Evolutionary conservation across 2,888 invertebrate genomes (phyloP).

Genomic region (Prosapia bicincta): DNA sequence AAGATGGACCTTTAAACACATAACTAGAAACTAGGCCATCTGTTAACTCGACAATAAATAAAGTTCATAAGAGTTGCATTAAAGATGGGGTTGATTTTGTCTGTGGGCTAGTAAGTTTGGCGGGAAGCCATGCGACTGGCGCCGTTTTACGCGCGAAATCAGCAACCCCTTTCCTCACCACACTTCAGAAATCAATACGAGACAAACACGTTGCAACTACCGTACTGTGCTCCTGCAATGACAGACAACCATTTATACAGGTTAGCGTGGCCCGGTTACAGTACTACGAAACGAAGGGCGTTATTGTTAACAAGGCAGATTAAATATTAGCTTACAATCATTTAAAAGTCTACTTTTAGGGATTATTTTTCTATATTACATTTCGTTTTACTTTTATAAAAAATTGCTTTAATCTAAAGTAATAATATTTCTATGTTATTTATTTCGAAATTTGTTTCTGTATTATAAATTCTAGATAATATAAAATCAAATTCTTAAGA

Average conservation of each 20-base stretch:
- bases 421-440: too few species aligned
- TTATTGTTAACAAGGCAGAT: too few species aligned
- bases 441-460: too few species aligned
- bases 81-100: background rate
- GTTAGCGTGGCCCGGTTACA: background rate
- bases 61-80: background rate
- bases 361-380: too few species aligned
- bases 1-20: too few species aligned
- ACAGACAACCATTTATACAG: background rate
- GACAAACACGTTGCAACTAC: background rate
- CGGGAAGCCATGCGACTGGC: background rate
- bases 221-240: background rate
- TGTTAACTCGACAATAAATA: background rate
- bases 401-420: too few species aligned
- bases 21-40: background rate
- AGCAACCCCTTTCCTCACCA: background rate
- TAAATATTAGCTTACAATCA: too few species aligned
- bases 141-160: background rate
- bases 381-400: too few species aligned
- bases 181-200: background rate
- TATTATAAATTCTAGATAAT: too few species aligned
- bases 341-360: too few species aligned
- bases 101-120: background rate
- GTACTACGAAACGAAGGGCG: too few species aligned
- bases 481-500: too few species aligned